These are phyloP conservation scores for Macropis europaea DNA, from an alignment of 2,888 invertebrate species.

Conservation along the genomic window DNA sequence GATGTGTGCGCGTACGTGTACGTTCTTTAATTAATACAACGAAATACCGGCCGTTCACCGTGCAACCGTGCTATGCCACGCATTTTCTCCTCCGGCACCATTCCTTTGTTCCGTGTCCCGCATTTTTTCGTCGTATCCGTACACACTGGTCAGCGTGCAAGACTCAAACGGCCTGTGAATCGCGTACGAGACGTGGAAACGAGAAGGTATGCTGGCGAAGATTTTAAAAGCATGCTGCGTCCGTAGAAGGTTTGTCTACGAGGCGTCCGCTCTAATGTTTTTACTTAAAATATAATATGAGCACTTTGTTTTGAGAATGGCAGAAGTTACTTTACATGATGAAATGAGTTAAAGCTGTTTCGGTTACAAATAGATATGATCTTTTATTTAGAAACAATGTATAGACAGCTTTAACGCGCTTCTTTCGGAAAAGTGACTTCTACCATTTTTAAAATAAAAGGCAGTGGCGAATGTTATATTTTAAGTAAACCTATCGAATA, in stretches of 20 bases:
- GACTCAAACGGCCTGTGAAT: constrained; percentile 24
- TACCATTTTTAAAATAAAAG: too few relatives aligned
- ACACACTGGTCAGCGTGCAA: not conserved
- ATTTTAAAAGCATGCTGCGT: not conserved
- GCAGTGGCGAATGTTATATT: too few relatives aligned
- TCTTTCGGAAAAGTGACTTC: too few relatives aligned
- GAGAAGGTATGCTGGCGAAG: not conserved
- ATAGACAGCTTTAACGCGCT: too few relatives aligned
- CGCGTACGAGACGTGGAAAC: constrained; percentile 3
- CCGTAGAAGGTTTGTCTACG: not conserved
- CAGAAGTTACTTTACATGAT: too few relatives aligned
- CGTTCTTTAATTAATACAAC: constrained; percentile 42
- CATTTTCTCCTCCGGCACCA: not conserved
- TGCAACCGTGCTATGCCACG: not conserved
- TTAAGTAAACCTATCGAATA: too few relatives aligned
- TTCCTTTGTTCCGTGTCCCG: not conserved
- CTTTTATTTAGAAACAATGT: too few relatives aligned
- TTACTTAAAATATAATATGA: too few relatives aligned
- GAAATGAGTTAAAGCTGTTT: too few relatives aligned
- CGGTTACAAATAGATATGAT: too few relatives aligned
- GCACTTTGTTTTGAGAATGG: too few relatives aligned
- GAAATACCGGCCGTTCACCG: not conserved
- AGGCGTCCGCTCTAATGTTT: not conserved
- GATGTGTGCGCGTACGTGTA: constrained; percentile 11
- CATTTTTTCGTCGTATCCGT: not conserved